A percentile compares a stretch with the other conserved stretches of the same genome.
Evolutionary conservation across 35 echinoderm and acorn worm genomes (phyloP).

Genomic region (Heliocidaris erythrogramma): DNA sequence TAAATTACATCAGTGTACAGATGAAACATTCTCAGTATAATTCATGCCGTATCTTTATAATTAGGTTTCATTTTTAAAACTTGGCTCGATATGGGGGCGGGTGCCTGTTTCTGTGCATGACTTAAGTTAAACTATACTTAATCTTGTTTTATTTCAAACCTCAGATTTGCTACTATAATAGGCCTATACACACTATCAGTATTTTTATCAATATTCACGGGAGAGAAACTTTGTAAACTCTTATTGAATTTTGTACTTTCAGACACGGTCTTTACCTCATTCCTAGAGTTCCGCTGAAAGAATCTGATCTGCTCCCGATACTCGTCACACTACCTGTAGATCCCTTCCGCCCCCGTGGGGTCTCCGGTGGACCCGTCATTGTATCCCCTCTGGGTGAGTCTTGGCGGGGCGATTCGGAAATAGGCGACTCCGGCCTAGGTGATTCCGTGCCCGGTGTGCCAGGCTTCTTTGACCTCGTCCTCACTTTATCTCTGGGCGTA

Average conservation of each 20-base stretch:
- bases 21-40: no score
- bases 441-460: background rate
- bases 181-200: no score
- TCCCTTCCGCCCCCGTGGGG: conserved; percentile 23
- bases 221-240: no score
- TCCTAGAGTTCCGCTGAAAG: background rate
- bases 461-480: background rate
- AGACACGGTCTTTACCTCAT: background rate
- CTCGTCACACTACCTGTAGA: conserved; percentile 8
- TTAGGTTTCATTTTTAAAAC: no score
- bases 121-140: no score
- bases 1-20: no score
- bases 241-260: background rate
- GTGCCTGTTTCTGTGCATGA: no score
- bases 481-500: conserved; percentile 22
- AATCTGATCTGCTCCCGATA: conserved; percentile 25
- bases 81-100: no score
- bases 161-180: no score
- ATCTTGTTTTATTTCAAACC: no score
- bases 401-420: background rate
- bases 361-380: background rate
- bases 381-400: background rate
- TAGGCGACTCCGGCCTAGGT: conserved; percentile 15
- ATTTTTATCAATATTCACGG: no score
- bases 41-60: no score